Evolutionary conservation across 2,888 invertebrate genomes (phyloP).

Genomic region (Listrodromus nycthemerus): DNA sequence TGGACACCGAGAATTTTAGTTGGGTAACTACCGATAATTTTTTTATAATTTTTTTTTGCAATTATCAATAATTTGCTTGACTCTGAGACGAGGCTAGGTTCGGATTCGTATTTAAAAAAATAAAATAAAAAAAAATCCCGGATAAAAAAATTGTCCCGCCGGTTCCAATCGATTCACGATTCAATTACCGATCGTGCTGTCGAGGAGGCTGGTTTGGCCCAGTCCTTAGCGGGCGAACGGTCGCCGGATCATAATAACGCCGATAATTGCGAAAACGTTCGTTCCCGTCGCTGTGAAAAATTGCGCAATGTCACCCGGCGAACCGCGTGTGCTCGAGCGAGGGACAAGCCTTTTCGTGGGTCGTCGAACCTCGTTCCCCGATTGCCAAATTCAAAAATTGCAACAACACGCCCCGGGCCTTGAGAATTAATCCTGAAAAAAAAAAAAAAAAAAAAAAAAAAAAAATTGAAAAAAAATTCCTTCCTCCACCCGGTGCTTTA

Average conservation of each 20-base stretch:
- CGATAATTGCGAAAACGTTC: constrained; percentile 63
- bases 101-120: neutral
- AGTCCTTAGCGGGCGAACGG: constrained; percentile 37
- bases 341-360: constrained; percentile 64
- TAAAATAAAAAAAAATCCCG: neutral
- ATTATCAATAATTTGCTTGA: no score
- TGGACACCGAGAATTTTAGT: no score
- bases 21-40: no score
- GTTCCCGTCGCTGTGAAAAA: constrained; percentile 37
- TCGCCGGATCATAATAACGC: constrained; percentile 38
- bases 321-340: constrained; percentile 39
- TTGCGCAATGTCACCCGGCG: constrained; percentile 59
- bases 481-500: neutral
- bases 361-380: constrained; percentile 63
- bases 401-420: constrained; percentile 30
- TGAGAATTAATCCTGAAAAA: neutral
- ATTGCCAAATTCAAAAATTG: constrained; percentile 67
- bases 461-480: neutral
- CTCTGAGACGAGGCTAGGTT: no score
- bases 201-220: constrained; percentile 64
- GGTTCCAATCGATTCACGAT: constrained; percentile 30
- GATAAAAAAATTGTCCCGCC: neutral
- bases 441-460: neutral
- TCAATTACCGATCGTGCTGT: constrained; percentile 60
- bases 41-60: no score